These are phyloP conservation scores for Lochmaea capreae DNA, from an alignment of 2,888 invertebrate genomes.

Conservation along the genomic window DNA sequence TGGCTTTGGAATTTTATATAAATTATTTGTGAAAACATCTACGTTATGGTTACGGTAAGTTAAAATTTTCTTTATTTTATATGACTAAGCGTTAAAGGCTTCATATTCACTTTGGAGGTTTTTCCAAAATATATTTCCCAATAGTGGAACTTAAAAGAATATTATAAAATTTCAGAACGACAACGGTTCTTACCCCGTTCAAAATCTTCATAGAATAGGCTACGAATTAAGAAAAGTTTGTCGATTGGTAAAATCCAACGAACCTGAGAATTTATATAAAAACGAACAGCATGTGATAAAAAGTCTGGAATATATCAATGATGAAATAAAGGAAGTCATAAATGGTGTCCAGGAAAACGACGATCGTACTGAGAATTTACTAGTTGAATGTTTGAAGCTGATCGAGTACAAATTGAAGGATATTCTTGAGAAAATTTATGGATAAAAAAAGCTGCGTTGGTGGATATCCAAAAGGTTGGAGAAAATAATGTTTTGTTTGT, in stretches of 20 bases:
- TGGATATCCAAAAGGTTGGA: neutral
- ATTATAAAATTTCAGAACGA: neutral
- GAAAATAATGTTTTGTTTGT: too few relatives aligned
- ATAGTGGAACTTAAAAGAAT: too few relatives aligned
- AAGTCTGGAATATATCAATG: neutral
- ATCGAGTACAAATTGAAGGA: conserved; percentile 4
- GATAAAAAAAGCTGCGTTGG: neutral
- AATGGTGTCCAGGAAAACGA: neutral
- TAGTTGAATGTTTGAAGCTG: neutral
- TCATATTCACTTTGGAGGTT: too few relatives aligned
- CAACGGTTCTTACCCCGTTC: neutral
- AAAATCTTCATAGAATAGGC: neutral
- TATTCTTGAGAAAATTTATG: neutral
- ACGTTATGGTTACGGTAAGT: too few relatives aligned
- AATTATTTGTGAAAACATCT: too few relatives aligned
- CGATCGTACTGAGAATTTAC: neutral
- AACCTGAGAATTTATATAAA: neutral
- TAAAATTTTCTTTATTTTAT: too few relatives aligned
- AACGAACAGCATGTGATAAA: neutral
- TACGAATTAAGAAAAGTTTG: conserved; percentile 1
- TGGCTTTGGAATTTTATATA: too few relatives aligned
- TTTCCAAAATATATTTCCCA: too few relatives aligned
- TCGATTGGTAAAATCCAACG: neutral
- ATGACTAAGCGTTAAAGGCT: too few relatives aligned
- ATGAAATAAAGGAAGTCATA: neutral